Conservation (phyloP, 2,113 vertebrate genomes). For the Gymnocephalus cernua region DNA sequence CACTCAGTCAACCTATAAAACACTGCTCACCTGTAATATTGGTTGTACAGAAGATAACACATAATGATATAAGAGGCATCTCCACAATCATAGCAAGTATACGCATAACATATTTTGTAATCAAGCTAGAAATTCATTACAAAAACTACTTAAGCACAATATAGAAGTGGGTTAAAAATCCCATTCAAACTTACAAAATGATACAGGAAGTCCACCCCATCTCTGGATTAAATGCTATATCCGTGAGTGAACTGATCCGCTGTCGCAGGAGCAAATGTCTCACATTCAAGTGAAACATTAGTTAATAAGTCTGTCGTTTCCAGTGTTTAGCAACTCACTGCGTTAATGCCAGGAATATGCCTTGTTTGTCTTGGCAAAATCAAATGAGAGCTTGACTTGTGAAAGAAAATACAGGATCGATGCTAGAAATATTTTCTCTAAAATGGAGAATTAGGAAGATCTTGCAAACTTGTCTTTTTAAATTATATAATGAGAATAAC, state of each 20-base stretch:
- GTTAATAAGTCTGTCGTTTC: slow-evolving; percentile 48
- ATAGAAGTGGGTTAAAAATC: not conserved
- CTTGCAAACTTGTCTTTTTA: not conserved
- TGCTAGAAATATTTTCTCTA: not conserved
- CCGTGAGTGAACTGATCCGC: slow-evolving; percentile 1
- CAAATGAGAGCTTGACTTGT: slow-evolving; percentile 15
- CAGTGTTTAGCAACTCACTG: slow-evolving; percentile 57
- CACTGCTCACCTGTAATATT: not conserved
- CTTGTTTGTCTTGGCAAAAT: slow-evolving; percentile 81
- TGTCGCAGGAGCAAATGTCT: slow-evolving; percentile 36
- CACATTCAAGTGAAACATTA: slow-evolving; percentile 59
- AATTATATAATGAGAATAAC: not conserved
- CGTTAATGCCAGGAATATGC: slow-evolving; percentile 68
- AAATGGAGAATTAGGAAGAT: not conserved
- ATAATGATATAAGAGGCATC: not conserved
- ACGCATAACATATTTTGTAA: not conserved
- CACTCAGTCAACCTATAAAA: slow-evolving; percentile 1
- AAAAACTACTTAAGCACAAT: not conserved
- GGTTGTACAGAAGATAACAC: not conserved
- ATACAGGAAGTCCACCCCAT: slow-evolving; percentile 46
- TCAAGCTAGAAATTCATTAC: not conserved
- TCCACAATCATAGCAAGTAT: not conserved
- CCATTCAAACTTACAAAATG: slow-evolving; percentile 54
- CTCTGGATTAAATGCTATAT: slow-evolving; percentile 14
- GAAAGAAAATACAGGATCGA: slow-evolving; percentile 23